A percentile compares a stretch with the other conserved stretches of the same genome.
phyloP scores from a whole-genome alignment of 64 coral and sea anemone species.

The Dendronephthya gigantea region DNA sequence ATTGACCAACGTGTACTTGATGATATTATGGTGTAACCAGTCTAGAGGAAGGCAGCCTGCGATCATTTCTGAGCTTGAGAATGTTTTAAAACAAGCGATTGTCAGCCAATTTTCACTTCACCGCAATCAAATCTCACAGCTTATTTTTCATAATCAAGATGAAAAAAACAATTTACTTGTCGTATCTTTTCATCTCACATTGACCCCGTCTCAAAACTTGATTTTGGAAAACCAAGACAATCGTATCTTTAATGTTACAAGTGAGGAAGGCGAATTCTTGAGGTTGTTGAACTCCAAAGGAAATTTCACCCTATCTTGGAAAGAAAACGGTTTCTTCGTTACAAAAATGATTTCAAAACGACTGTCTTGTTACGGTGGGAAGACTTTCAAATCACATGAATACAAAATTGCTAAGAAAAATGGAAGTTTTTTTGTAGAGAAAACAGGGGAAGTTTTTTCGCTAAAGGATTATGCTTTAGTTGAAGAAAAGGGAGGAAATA shows the following conservation, averaged over 20 bases:
- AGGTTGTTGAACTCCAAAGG: background rate
- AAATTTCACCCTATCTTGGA: background rate
- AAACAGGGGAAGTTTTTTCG: background rate
- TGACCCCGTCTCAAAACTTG: background rate
- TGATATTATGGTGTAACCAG: background rate
- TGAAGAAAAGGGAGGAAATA: background rate
- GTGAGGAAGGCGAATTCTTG: background rate
- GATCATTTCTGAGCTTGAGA: background rate
- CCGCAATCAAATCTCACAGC: background rate
- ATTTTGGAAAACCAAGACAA: background rate
- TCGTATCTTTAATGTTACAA: background rate
- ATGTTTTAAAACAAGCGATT: background rate
- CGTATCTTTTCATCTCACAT: background rate
- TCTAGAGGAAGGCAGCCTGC: background rate
- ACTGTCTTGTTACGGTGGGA: background rate
- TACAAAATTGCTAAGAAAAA: background rate
- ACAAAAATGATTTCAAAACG: background rate
- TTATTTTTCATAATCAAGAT: background rate
- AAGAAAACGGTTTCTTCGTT: background rate
- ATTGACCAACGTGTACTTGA: background rate
- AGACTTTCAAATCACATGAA: background rate
- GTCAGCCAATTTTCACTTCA: background rate
- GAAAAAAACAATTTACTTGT: background rate
- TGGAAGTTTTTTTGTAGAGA: background rate
- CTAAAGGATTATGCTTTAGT: background rate